Evolutionary conservation across 2,797 vertebrate genomes (phyloP).

Genomic region (Tapera naevia): DNA sequence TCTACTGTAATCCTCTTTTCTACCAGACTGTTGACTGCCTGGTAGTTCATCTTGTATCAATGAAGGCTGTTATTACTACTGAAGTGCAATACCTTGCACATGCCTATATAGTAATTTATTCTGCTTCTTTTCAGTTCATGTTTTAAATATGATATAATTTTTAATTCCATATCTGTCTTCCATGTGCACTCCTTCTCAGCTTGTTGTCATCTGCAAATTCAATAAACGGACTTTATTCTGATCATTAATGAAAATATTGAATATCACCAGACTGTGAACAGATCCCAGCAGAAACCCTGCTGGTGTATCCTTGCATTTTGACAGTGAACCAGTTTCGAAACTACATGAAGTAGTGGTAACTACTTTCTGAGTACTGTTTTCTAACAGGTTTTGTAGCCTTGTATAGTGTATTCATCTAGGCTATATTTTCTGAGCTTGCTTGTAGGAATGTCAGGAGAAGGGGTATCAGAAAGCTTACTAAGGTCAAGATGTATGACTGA

Average conservation of each 20-base stretch:
- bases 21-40: neutral
- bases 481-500: slow-evolving; percentile 15
- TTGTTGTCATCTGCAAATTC: slow-evolving; percentile 51
- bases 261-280: neutral
- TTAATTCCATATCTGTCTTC: slow-evolving; percentile 19
- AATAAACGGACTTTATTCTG: slow-evolving; percentile 41
- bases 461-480: neutral
- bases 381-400: neutral
- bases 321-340: neutral
- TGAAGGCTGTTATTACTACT: neutral
- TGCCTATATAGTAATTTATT: neutral
- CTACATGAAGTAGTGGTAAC: neutral
- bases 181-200: neutral
- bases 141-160: neutral
- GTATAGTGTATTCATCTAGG: neutral
- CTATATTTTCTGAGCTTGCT: slow-evolving; percentile 2
- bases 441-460: neutral
- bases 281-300: slow-evolving; percentile 18
- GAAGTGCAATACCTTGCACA: neutral
- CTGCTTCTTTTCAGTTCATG: neutral
- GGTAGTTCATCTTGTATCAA: neutral
- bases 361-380: slow-evolving; percentile 17
- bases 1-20: neutral
- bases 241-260: slow-evolving; percentile 58
- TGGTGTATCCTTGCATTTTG: slow-evolving; percentile 32